A percentile compares a stretch with the other conserved stretches of the same genome.
Conservation (phyloP, 2,888 invertebrate species). For the Ectemnius continuus region DNA sequence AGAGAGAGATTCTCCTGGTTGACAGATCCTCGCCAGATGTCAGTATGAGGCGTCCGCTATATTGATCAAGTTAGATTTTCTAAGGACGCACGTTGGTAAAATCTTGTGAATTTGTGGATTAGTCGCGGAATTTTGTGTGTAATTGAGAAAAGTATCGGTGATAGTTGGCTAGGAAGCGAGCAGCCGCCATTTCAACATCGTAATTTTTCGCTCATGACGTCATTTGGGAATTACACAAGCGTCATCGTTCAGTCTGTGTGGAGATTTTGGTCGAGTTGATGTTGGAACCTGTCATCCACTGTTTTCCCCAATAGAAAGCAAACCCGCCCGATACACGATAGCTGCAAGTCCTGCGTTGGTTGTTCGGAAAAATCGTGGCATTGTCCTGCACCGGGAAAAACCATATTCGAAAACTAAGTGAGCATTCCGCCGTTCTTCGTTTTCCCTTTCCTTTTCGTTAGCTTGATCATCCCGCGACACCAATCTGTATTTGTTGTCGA, state of each 20-base stretch:
- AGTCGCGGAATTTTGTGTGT: slow-evolving; percentile 36
- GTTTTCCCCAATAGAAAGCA: slow-evolving; percentile 39
- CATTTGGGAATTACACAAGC: slow-evolving; percentile 73
- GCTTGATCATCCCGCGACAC: slow-evolving; percentile 11
- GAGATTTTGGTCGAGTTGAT: slow-evolving; percentile 61
- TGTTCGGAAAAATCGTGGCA: neutral
- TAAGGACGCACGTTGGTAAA: slow-evolving; percentile 64
- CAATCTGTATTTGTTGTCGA: slow-evolving; percentile 39
- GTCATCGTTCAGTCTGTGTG: slow-evolving; percentile 71
- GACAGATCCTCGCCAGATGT: slow-evolving; percentile 59
- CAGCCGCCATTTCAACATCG: slow-evolving; percentile 32
- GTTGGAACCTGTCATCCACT: slow-evolving; percentile 38
- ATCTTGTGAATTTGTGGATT: slow-evolving; percentile 58
- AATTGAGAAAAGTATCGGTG: slow-evolving; percentile 21
- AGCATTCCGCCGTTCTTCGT: slow-evolving; percentile 27
- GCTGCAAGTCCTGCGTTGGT: neutral
- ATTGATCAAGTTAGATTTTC: slow-evolving; percentile 69
- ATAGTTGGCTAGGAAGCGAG: slow-evolving; percentile 18
- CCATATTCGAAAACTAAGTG: slow-evolving; percentile 31
- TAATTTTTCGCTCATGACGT: slow-evolving; percentile 67
- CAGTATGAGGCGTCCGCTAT: slow-evolving; percentile 51
- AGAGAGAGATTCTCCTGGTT: slow-evolving; percentile 13
- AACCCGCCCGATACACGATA: neutral
- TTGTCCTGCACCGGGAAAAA: neutral
- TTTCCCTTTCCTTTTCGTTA: slow-evolving; percentile 13